These are phyloP conservation scores for Chromoteleia sp. DNA, from an alignment of 2,888 invertebrate genomes.

Conservation along the genomic window DNA sequence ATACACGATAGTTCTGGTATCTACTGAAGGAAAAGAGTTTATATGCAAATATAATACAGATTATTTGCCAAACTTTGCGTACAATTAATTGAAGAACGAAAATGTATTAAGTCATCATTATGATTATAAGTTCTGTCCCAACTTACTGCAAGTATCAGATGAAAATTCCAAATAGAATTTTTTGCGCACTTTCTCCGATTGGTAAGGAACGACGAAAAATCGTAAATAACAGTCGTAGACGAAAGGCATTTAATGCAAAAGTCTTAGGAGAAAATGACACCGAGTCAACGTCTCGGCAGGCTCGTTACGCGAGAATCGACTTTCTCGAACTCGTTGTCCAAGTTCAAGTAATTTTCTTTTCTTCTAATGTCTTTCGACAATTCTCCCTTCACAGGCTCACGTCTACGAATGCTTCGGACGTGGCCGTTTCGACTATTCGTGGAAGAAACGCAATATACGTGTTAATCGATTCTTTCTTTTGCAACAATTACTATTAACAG, in stretches of 20 bases:
- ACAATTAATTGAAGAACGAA: not conserved
- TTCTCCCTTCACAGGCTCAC: slow-evolving; percentile 42
- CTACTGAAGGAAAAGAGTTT: too few species aligned
- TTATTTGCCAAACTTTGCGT: too few species aligned
- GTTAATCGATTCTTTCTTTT: slow-evolving; percentile 68
- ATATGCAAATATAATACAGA: slow-evolving; percentile 21
- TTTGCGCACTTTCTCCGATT: slow-evolving; percentile 23
- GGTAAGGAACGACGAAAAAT: slow-evolving; percentile 40
- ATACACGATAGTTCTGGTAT: slow-evolving; percentile 29
- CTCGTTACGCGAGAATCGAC: slow-evolving; percentile 77
- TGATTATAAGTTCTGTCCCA: not conserved
- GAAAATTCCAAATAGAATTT: slow-evolving; percentile 8
- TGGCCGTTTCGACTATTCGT: slow-evolving; percentile 37
- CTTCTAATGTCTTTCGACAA: slow-evolving; percentile 67
- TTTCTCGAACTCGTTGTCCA: slow-evolving; percentile 75
- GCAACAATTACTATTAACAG: slow-evolving; percentile 68
- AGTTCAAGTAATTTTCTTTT: slow-evolving; percentile 72
- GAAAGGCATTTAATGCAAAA: slow-evolving; percentile 51
- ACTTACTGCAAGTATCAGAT: slow-evolving; percentile 1
- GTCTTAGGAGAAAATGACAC: slow-evolving; percentile 59
- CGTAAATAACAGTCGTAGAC: slow-evolving; percentile 35
- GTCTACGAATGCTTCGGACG: slow-evolving; percentile 43
- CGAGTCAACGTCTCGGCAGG: slow-evolving; percentile 72
- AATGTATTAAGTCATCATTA: not conserved
- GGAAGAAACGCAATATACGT: slow-evolving; percentile 64